Evolutionary conservation across 2,113 vertebrate genomes (phyloP).

Genomic region (Grallaria varia): DNA sequence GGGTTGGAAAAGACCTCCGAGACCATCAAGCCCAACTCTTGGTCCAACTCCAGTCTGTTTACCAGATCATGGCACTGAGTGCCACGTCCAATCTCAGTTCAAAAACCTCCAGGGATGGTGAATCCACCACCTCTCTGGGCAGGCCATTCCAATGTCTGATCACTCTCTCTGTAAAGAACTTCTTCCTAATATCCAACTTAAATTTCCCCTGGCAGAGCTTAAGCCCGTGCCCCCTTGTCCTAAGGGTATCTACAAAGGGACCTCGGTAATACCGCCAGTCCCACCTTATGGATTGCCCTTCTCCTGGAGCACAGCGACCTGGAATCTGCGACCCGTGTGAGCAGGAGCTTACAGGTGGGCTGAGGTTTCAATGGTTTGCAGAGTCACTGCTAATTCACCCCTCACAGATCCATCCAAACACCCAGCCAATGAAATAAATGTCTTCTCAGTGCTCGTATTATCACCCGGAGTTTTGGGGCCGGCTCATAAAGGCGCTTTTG

Average conservation of each 20-base stretch:
- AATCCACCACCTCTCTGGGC: too few relatives aligned
- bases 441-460: slow-evolving; percentile 39
- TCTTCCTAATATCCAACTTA: too few relatives aligned
- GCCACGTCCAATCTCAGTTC: too few relatives aligned
- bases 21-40: too few relatives aligned
- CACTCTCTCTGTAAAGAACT: too few relatives aligned
- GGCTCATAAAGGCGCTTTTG: slow-evolving; percentile 50
- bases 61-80: too few relatives aligned
- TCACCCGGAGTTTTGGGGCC: slow-evolving; percentile 61
- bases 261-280: background rate
- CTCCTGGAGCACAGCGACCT: background rate
- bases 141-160: too few relatives aligned
- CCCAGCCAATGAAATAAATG: slow-evolving; percentile 44
- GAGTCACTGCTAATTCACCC: background rate
- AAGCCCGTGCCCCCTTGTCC: too few relatives aligned
- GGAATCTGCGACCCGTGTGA: background rate
- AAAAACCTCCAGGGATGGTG: too few relatives aligned
- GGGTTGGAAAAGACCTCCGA: too few relatives aligned
- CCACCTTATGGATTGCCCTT: background rate
- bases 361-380: background rate
- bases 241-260: background rate
- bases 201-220: too few relatives aligned
- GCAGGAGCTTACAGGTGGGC: background rate
- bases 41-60: too few relatives aligned
- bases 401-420: slow-evolving; percentile 8